Percentiles rank a stretch among this genome's conserved stretches.
phyloP scores from a whole-genome alignment of 2,113 vertebrate species.

The Brienomyrus brachyistius region DNA sequence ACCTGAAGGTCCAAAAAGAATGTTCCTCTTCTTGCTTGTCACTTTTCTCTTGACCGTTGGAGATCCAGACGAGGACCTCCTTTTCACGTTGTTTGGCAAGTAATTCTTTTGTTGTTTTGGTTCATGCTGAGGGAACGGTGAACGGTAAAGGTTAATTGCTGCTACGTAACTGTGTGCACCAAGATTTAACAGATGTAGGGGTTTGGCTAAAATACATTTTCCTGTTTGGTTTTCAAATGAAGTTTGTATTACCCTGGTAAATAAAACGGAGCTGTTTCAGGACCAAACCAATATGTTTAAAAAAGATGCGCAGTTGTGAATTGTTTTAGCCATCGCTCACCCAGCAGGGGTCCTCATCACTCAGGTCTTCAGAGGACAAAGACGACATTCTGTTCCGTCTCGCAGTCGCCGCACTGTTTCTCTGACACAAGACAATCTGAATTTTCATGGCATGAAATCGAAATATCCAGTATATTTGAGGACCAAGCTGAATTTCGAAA shows the following conservation, averaged over 20 bases:
- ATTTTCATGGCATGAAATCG: not conserved
- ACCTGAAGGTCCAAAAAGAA: slow-evolving; percentile 39
- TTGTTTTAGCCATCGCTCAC: slow-evolving; percentile 17
- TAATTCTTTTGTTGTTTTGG: not conserved
- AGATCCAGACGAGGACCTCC: not conserved
- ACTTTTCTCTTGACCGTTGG: not conserved
- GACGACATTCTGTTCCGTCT: not conserved
- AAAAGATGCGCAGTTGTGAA: not conserved
- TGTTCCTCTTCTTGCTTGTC: slow-evolving; percentile 30
- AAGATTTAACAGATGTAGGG: not conserved
- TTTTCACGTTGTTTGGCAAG: not conserved
- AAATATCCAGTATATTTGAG: not conserved
- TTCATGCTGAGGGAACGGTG: not conserved
- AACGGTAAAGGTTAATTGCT: not conserved
- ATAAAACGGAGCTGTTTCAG: not conserved
- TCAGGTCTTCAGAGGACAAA: slow-evolving; percentile 33
- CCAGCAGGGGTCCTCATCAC: slow-evolving; percentile 33
- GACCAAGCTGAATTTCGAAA: not conserved
- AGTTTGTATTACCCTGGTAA: not conserved
- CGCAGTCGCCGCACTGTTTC: not conserved
- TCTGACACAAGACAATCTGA: not conserved
- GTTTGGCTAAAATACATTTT: not conserved
- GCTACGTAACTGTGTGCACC: not conserved
- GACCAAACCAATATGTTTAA: not conserved
- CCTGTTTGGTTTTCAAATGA: not conserved